These are phyloP conservation scores for Pararge aegeria DNA, from an alignment of 1,140 invertebrate species.

Conservation along the genomic window DNA sequence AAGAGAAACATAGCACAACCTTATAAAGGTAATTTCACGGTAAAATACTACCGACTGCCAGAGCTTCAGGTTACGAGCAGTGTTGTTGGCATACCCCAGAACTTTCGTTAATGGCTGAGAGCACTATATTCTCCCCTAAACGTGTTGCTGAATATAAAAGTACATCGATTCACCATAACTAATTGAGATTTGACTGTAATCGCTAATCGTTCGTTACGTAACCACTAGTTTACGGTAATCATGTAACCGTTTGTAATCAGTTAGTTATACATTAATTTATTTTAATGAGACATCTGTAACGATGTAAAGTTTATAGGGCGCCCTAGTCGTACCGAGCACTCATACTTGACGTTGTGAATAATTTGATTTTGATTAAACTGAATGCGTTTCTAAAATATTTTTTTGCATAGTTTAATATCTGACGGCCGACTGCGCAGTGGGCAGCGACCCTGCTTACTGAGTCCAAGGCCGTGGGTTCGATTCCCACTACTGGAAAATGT, in stretches of 20 bases:
- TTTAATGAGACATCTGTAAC: constrained; percentile 8
- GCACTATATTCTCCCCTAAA: not conserved
- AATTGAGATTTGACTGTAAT: not conserved
- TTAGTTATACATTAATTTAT: constrained; percentile 4
- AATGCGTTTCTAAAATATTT: too few relatives aligned
- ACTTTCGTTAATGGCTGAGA: not conserved
- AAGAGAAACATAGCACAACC: too few relatives aligned
- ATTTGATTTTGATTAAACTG: too few relatives aligned
- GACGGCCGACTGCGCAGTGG: too few relatives aligned
- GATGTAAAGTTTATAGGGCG: not conserved
- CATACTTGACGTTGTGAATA: not conserved
- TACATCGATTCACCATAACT: not conserved
- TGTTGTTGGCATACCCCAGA: too few relatives aligned
- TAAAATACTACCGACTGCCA: too few relatives aligned
- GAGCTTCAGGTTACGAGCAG: too few relatives aligned
- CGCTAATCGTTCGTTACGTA: constrained; percentile 15
- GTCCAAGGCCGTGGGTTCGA: too few relatives aligned
- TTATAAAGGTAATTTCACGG: too few relatives aligned
- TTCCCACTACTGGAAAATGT: too few relatives aligned
- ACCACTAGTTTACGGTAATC: constrained; percentile 14
- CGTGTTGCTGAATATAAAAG: not conserved
- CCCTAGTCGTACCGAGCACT: not conserved
- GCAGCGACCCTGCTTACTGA: too few relatives aligned
- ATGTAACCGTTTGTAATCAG: constrained; percentile 9
- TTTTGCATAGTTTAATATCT: too few relatives aligned